Percentiles rank a stretch among this genome's conserved stretches.
phyloP scores from a whole-genome alignment of 2,797 vertebrate genomes.

The Telmatherina bonti region DNA sequence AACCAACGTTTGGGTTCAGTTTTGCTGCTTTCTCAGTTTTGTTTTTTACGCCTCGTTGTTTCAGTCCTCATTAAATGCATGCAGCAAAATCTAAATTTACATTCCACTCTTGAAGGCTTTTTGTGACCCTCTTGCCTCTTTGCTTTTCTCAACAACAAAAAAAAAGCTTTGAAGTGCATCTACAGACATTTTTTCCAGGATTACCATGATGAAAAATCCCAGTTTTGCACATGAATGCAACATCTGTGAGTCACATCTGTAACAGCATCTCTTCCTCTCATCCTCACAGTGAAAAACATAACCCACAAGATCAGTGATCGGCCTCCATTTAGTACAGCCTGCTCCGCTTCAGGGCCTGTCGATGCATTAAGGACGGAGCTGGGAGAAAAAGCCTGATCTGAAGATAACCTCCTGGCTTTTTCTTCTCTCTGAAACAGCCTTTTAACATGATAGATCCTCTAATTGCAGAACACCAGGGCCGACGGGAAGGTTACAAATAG shows the following conservation, averaged over 20 bases:
- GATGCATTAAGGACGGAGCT: constrained; percentile 54
- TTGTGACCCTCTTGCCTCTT: constrained; percentile 9
- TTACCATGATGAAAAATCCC: constrained; percentile 20
- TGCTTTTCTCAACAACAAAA: constrained; percentile 8
- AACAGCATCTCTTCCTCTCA: constrained; percentile 58
- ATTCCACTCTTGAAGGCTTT: neutral
- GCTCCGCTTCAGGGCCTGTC: constrained; percentile 56
- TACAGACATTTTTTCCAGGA: neutral
- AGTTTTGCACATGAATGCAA: constrained; percentile 22
- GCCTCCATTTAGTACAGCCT: constrained; percentile 61
- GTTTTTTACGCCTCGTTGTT: constrained; percentile 4
- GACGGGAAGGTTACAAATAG: constrained; percentile 34
- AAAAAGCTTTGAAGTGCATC: constrained; percentile 17
- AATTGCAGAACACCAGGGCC: constrained; percentile 53
- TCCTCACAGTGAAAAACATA: constrained; percentile 62
- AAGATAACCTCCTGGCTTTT: constrained; percentile 67
- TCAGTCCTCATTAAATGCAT: constrained; percentile 15
- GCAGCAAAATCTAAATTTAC: constrained; percentile 24
- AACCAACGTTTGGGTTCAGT: too few species aligned
- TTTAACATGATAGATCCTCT: constrained; percentile 63
- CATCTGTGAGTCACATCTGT: constrained; percentile 49
- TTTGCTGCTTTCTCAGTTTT: too few species aligned
- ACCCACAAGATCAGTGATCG: constrained; percentile 71
- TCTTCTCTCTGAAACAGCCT: constrained; percentile 53
- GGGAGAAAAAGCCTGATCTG: constrained; percentile 61